phyloP scores from a whole-genome alignment of 1,140 invertebrate genomes.

The Drosophila melanogaster region DNA sequence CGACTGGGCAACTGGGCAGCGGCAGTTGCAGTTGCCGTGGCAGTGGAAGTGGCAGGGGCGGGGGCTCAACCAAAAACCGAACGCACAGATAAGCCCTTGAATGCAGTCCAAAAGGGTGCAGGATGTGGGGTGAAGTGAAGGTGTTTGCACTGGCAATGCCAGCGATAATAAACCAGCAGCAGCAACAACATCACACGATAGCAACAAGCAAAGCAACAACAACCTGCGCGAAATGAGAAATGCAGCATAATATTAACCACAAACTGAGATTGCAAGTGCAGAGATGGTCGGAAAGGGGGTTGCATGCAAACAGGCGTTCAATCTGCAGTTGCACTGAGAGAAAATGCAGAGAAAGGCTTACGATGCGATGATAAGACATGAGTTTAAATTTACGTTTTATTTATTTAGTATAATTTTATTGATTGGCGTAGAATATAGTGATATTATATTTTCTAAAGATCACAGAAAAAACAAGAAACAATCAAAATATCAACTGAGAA shows the following conservation, averaged over 20 bases:
- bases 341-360: neutral
- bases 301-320: constrained; percentile 45
- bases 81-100: constrained; percentile 75
- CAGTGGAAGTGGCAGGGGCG: neutral
- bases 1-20: too few relatives aligned
- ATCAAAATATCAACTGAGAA: too few relatives aligned
- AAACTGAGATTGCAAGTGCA: constrained; percentile 76
- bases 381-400: too few relatives aligned
- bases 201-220: constrained; percentile 39
- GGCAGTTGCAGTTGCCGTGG: constrained; percentile 8
- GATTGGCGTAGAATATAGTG: too few relatives aligned
- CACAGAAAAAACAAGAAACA: too few relatives aligned
- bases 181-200: constrained; percentile 30
- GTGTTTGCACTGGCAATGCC: constrained; percentile 69
- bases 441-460: too few relatives aligned
- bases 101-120: constrained; percentile 43
- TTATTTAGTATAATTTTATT: too few relatives aligned
- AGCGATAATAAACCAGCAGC: constrained; percentile 77
- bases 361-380: too few relatives aligned
- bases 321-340: constrained; percentile 27
- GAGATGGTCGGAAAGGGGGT: constrained; percentile 18
- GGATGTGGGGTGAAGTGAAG: constrained; percentile 33
- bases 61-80: constrained; percentile 63
- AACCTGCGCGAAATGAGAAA: constrained; percentile 77
- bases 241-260: constrained; percentile 82